Evolutionary conservation across 2,113 vertebrate genomes (phyloP), one percentile per base, ranked within the genome.

Genomic region (Coreoperca whiteheadi): DNA sequence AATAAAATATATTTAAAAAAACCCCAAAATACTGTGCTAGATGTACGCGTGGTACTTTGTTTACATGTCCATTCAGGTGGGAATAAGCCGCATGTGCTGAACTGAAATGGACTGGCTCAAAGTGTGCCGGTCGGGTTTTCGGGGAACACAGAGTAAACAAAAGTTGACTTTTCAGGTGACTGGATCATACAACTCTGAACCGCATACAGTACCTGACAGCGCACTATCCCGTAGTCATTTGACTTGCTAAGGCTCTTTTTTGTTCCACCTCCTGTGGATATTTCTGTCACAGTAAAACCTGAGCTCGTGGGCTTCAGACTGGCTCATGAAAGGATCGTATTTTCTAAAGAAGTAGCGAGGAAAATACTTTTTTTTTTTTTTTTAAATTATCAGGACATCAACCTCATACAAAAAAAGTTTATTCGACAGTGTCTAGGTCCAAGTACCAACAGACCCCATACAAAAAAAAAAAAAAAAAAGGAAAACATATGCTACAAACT

Each of bases 381-480:
- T 41, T 9, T 0, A 21, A 65, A 56, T n/a, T n/a, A 23, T 9
- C 20, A 3, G 54, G 37, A 54, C 48, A 41, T 57, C 59, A 11
- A 65, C 8, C 41, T 94, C 82, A 88, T 94, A 95, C 91, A 95
- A 95, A 94, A 96, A 91, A 93, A 91, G 86, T 96, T 95, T 95
- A 96, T 95, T 95, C 51, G 89, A 95, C 94, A 94, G 92, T 92
- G 92, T 94, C 88, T 87, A 92, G 93, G 93, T 95, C 94, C 94
- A 94, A 92, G 92, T 95, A 95, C 90, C 95, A 93, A 94, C 92
- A 92, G 91, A 94, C 92, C 91, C 82, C 83, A 86, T 92, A 92
- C 79, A 91, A 94, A 92, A 94, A 77, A 87, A 91, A 83, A 91
- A 83, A 88, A 70, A 81, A 80, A 53, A 41, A 53, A 21, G 39